Conservation (phyloP, 2,888 invertebrate species). For the Ypsolopha sequella region DNA sequence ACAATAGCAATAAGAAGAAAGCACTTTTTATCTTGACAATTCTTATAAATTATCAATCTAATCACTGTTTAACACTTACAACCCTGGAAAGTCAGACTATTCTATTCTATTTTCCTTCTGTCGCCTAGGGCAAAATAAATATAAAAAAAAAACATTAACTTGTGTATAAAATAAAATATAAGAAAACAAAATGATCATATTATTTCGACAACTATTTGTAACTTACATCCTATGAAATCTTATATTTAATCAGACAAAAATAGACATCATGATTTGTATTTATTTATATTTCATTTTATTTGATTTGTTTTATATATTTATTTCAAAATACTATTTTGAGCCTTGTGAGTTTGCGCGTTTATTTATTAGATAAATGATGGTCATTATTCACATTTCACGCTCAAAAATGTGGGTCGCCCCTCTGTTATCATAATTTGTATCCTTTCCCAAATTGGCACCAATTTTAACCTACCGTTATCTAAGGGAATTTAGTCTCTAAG, state of each 20-base stretch:
- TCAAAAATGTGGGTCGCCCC: not conserved
- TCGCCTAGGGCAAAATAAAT: not conserved
- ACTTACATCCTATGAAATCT: not conserved
- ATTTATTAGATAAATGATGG: not conserved
- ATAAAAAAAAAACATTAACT: not conserved
- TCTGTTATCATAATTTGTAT: no score
- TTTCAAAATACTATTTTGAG: slow-evolving; percentile 1
- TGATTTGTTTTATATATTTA: not conserved
- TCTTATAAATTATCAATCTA: not conserved
- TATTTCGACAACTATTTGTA: not conserved
- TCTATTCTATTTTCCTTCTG: slow-evolving; percentile 19
- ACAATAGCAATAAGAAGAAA: no score
- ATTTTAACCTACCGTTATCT: no score
- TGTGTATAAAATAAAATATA: not conserved
- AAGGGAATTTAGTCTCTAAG: not conserved
- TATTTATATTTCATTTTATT: not conserved
- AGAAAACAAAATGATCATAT: not conserved
- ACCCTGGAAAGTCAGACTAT: slow-evolving; percentile 46
- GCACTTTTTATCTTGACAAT: slow-evolving; percentile 1
- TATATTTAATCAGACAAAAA: slow-evolving; percentile 4
- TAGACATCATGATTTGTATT: not conserved
- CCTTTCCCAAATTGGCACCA: no score
- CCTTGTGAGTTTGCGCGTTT: not conserved
- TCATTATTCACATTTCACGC: not conserved
- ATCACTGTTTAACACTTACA: slow-evolving; percentile 11